Base-by-base conservation (phyloP, 2,888 invertebrate genomes). In the Aplocera efformata region DNA sequence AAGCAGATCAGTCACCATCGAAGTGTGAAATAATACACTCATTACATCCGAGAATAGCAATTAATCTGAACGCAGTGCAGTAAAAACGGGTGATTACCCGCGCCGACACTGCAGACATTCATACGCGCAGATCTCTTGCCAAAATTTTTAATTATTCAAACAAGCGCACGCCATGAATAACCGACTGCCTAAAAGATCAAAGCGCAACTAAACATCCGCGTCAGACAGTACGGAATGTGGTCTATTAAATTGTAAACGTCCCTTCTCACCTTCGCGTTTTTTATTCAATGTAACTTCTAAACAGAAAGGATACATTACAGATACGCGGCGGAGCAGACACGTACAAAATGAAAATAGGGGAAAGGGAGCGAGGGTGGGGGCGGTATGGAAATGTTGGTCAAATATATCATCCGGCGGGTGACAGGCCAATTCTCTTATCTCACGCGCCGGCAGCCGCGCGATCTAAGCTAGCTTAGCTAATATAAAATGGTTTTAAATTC, bases 381-480 rank as follows among this genome's bases (percentile, higher is more conserved):
- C 62, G 79, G 79, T 93, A 94, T 94, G 94, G 93, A 94, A 94
- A 94, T 94, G 93, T 92, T 93, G 93, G 93, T 93, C 93, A 93
- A 93, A 94, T 94, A 94, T 94, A 94, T 94, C 94, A 94, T 94
- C 93, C 93, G 89, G 92, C 66, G 92, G 91, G 91, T 94, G 94
- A 94, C 94, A 94, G 93, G 93, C 93, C 94, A 94, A 94, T 94
- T 94, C 94, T 93, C 93, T 93, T 93, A 93, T 93, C 93, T 92
- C 80, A 72, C 79, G 86, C 88, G 89, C 85, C 86, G 89, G 85
- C 89, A 77, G 80, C 84, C 76, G 75, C 79, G 77, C 83, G 86
- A 88, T 88, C 88, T 88, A 85, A 86, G 82, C 84, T 82, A 82
- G 88, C 88, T 86, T 83, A 85, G 84, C 86, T 88, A 88, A 88